These are phyloP conservation scores for Maniola jurtina DNA, from an alignment of 1,140 invertebrate genomes.

Conservation along the genomic window DNA sequence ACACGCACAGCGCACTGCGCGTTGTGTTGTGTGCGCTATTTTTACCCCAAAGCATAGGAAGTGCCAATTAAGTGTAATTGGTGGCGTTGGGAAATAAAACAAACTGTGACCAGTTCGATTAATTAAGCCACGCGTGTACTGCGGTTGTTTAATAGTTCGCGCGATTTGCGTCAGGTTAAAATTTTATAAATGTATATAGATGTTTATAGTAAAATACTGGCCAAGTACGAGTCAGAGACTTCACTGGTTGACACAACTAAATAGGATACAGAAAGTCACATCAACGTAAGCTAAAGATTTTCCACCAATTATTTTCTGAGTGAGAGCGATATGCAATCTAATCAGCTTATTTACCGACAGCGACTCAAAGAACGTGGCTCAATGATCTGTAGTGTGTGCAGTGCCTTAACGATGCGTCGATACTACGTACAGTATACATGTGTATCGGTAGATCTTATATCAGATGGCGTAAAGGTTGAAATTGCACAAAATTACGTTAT, in stretches of 20 bases:
- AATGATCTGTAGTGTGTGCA: slow-evolving; percentile 33
- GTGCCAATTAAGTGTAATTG: slow-evolving; percentile 48
- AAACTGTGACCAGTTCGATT: slow-evolving; percentile 39
- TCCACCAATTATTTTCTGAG: slow-evolving; percentile 26
- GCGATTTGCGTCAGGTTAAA: slow-evolving; percentile 15
- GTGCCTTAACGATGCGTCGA: slow-evolving; percentile 31
- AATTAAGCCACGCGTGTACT: slow-evolving; percentile 33
- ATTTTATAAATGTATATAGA: not conserved
- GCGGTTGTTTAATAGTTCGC: slow-evolving; percentile 19
- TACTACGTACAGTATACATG: slow-evolving; percentile 12
- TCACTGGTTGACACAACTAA: not conserved
- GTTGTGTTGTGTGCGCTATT: slow-evolving; percentile 33
- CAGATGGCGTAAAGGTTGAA: slow-evolving; percentile 12
- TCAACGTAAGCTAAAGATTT: slow-evolving; percentile 23
- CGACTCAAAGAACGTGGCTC: slow-evolving; percentile 33
- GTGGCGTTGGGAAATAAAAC: slow-evolving; percentile 44
- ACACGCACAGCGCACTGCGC: not conserved
- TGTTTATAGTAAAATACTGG: not conserved
- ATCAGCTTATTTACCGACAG: slow-evolving; percentile 35
- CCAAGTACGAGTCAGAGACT: no score
- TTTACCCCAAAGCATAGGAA: slow-evolving; percentile 42
- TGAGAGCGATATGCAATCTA: slow-evolving; percentile 28
- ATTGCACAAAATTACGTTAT: slow-evolving; percentile 9
- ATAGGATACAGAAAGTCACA: slow-evolving; percentile 1
- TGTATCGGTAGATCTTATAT: slow-evolving; percentile 13